Conservation (phyloP, 2,888 invertebrate species). For the Pristionchus fissidentatus region DNA sequence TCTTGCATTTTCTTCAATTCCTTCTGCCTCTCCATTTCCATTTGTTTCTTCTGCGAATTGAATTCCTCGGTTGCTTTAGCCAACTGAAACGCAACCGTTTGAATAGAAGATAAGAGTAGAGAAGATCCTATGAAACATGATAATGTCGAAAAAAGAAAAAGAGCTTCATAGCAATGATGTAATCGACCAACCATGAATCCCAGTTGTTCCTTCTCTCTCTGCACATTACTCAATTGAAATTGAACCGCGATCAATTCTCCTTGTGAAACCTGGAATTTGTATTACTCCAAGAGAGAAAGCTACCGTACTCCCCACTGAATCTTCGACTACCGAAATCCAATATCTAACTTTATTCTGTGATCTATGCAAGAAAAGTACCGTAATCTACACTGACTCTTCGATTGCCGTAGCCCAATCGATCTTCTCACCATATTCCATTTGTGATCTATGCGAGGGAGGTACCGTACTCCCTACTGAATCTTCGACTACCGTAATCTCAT, state of each 20-base stretch:
- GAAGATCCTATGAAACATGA: no score
- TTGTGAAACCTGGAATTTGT: neutral
- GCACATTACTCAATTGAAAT: conserved; percentile 19
- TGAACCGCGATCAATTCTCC: neutral
- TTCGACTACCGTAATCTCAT: neutral
- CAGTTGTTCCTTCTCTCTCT: conserved; percentile 6
- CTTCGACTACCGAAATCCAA: no score
- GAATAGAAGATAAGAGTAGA: no score
- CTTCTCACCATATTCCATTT: no score
- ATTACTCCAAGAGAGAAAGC: neutral
- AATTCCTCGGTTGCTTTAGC: neutral
- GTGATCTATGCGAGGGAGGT: no score
- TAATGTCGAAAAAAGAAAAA: no score
- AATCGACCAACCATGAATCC: neutral
- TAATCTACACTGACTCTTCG: no score
- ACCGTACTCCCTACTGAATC: no score
- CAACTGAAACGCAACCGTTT: neutral
- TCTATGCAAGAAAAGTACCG: no score
- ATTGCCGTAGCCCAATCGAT: no score
- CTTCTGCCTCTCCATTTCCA: neutral
- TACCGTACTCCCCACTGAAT: neutral
- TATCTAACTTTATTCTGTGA: no score
- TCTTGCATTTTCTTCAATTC: neutral
- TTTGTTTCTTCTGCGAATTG: conserved; percentile 4
- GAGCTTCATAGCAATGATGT: no score